A percentile compares a stretch with the other conserved stretches of the same genome.
Evolutionary conservation across 1,140 invertebrate genomes (phyloP).

Genomic region (Drosophila bocqueti): DNA sequence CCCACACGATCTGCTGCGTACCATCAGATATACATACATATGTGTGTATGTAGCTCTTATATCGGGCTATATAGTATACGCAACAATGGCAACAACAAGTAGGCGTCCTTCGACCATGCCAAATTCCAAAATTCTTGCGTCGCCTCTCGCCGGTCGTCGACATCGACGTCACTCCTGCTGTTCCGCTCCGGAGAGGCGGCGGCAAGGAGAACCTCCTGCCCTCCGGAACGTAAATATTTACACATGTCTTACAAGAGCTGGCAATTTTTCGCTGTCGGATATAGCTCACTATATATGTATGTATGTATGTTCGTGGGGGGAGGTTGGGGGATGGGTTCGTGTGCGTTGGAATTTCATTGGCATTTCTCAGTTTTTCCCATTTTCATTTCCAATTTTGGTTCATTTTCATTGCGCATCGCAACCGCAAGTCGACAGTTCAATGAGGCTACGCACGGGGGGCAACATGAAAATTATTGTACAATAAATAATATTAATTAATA

Average conservation of each 20-base stretch:
- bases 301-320: background rate
- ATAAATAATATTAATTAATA: background rate
- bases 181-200: conserved; percentile 2
- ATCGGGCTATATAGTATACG: conserved; percentile 9
- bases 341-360: conserved; percentile 75
- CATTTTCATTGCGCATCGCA: conserved; percentile 36
- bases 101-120: conserved; percentile 78
- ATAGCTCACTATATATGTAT: background rate
- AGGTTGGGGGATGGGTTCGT: conserved; percentile 2
- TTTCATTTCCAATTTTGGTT: conserved; percentile 55
- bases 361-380: conserved; percentile 55
- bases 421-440: conserved; percentile 21
- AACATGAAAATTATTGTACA: background rate
- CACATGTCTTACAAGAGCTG: conserved; percentile 78
- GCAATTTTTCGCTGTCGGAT: conserved; percentile 71
- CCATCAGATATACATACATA: background rate
- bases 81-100: conserved; percentile 59
- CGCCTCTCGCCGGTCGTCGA: conserved; percentile 75
- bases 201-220: conserved; percentile 10
- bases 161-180: conserved; percentile 66
- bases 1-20: conserved; percentile 36
- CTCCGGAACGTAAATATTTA: conserved; percentile 75
- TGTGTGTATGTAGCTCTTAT: background rate
- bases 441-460: conserved; percentile 2
- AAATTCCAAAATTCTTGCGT: conserved; percentile 82